These are phyloP conservation scores for Sycon ciliatum DNA, from an alignment of 37 sponge, comb jelly and placozoan species.

Conservation along the genomic window DNA sequence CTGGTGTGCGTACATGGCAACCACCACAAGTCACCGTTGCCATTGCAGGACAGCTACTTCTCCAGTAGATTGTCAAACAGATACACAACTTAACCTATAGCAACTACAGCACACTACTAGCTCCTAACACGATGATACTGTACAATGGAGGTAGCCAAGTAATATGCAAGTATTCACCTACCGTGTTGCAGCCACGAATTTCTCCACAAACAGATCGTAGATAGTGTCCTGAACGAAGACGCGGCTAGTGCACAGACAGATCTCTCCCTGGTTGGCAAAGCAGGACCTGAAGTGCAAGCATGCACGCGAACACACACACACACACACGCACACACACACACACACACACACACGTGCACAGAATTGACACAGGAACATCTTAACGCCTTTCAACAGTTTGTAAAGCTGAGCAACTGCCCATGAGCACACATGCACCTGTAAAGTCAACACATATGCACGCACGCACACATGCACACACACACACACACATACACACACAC, in stretches of 20 bases:
- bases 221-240: slow-evolving; percentile 72
- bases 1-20: too few relatives aligned
- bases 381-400: too few relatives aligned
- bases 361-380: too few relatives aligned
- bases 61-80: background rate
- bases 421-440: background rate
- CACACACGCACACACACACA: too few relatives aligned
- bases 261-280: slow-evolving; percentile 83
- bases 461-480: background rate
- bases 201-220: slow-evolving; percentile 51
- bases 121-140: background rate
- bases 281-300: slow-evolving; percentile 29
- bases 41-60: background rate
- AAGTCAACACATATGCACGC: background rate
- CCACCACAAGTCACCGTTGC: too few relatives aligned
- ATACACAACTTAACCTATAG: background rate
- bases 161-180: too few relatives aligned
- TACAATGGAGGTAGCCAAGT: background rate
- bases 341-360: too few relatives aligned
- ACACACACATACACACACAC: background rate
- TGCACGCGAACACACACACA: too few relatives aligned
- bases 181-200: slow-evolving; percentile 64
- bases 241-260: slow-evolving; percentile 78
- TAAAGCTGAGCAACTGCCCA: too few relatives aligned
- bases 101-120: background rate